Percentiles rank a stretch among this genome's conserved stretches.
Evolutionary conservation across 2,888 invertebrate genomes (phyloP).

Genomic region (Pteria penguin): DNA sequence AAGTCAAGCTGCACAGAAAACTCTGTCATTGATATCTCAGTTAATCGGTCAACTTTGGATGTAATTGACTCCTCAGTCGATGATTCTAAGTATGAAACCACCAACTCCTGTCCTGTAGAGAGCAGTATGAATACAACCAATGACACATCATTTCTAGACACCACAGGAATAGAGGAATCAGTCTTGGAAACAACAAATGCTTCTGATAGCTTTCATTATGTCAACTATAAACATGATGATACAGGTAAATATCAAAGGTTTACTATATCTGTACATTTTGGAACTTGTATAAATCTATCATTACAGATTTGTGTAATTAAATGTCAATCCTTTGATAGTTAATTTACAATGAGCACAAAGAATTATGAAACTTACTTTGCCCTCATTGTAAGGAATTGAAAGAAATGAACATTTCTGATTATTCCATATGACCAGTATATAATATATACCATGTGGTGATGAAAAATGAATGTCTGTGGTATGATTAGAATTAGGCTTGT

Average conservation of each 20-base stretch:
- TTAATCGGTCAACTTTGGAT: too few species aligned
- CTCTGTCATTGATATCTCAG: background rate
- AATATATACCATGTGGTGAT: too few species aligned
- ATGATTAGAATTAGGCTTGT: too few species aligned
- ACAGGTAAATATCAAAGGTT: background rate
- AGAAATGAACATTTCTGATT: too few species aligned
- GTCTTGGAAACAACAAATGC: slow-evolving; percentile 39
- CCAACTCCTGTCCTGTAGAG: background rate
- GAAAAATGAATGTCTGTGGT: too few species aligned
- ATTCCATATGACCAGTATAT: too few species aligned
- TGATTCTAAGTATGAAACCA: background rate
- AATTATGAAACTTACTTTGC: too few species aligned
- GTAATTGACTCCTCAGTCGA: background rate
- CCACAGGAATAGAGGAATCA: slow-evolving; percentile 21
- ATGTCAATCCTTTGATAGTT: too few species aligned
- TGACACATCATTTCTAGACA: background rate
- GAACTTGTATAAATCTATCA: background rate
- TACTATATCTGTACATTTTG: background rate
- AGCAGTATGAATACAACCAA: background rate
- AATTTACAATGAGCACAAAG: too few species aligned
- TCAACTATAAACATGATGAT: slow-evolving; percentile 21
- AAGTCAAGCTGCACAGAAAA: background rate
- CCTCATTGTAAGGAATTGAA: too few species aligned
- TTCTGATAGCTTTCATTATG: slow-evolving; percentile 37
- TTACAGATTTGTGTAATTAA: background rate